A percentile compares a stretch with the other conserved stretches of the same genome.
Evolutionary conservation across 2,113 vertebrate genomes (phyloP).

Genomic region (Grallaria varia): DNA sequence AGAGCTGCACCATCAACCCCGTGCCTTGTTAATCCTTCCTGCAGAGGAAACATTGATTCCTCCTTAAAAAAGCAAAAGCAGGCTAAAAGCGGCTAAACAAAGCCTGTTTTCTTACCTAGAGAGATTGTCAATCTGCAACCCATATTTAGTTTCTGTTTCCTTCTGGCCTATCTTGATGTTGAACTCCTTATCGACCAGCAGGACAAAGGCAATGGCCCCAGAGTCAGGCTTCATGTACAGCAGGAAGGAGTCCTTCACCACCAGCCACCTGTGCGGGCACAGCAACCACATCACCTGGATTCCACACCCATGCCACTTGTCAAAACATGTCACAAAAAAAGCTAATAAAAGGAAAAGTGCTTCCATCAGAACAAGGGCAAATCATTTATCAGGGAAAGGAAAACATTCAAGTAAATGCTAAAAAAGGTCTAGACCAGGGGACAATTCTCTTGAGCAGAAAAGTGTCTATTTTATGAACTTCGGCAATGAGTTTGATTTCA

Average conservation of each 20-base stretch:
- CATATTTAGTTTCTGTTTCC: conserved; percentile 91
- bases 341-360: neutral
- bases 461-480: neutral
- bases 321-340: accelerated
- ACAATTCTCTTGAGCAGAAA: neutral
- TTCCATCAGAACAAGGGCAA: neutral
- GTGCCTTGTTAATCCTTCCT: neutral
- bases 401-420: neutral
- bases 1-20: neutral
- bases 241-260: conserved; percentile 95
- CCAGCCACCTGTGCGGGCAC: conserved; percentile 84
- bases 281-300: neutral
- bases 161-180: conserved; percentile 91
- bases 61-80: neutral
- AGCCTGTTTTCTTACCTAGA: conserved; percentile 78
- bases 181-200: conserved; percentile 93
- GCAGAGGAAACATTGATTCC: neutral
- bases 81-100: neutral
- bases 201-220: conserved; percentile 89
- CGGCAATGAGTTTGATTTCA: neutral
- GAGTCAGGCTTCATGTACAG: conserved; percentile 93
- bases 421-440: neutral
- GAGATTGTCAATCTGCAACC: conserved; percentile 91
- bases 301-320: neutral
- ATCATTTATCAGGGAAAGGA: neutral